Evolutionary conservation across 30 jellyfish, hydroid and myxozoan species (phyloP).

Genomic region (Hydractinia symbiolongicarpus): DNA sequence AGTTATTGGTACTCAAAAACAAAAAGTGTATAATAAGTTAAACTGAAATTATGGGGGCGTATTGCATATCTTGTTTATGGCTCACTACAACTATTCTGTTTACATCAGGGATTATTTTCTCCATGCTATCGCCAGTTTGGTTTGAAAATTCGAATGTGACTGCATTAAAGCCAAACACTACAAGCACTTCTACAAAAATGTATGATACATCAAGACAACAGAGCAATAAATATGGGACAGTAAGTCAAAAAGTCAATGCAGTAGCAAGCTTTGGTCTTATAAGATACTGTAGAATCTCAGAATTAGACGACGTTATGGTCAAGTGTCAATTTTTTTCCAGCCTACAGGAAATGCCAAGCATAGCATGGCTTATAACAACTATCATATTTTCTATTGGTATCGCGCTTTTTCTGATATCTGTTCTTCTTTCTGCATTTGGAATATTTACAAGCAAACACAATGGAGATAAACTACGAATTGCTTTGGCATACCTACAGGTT

Average conservation of each 20-base stretch:
- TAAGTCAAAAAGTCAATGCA: background rate
- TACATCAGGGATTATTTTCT: conserved; percentile 46
- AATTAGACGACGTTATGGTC: conserved; percentile 39
- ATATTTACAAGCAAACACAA: conserved; percentile 55
- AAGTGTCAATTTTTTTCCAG: conserved; percentile 56
- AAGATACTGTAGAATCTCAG: conserved; percentile 56
- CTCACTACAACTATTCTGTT: conserved; percentile 40
- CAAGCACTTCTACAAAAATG: background rate
- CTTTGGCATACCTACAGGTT: conserved; percentile 68
- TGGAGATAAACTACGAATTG: conserved; percentile 64
- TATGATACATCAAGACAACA: too few relatives aligned
- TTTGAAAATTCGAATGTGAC: conserved; percentile 47
- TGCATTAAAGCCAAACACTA: conserved; percentile 12
- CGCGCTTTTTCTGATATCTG: conserved; percentile 45
- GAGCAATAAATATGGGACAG: too few relatives aligned
- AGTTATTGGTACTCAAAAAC: too few relatives aligned
- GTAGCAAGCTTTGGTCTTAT: conserved; percentile 65
- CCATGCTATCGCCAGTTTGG: conserved; percentile 85
- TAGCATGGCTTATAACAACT: conserved; percentile 73
- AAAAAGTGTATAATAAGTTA: too few relatives aligned
- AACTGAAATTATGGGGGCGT: conserved; percentile 29
- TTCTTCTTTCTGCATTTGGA: conserved; percentile 49
- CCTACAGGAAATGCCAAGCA: conserved; percentile 63
- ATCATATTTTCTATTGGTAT: conserved; percentile 65
- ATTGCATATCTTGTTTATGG: conserved; percentile 65